Conservation (phyloP, 2,888 invertebrate genomes). For the Bhutanitis thaidina region DNA sequence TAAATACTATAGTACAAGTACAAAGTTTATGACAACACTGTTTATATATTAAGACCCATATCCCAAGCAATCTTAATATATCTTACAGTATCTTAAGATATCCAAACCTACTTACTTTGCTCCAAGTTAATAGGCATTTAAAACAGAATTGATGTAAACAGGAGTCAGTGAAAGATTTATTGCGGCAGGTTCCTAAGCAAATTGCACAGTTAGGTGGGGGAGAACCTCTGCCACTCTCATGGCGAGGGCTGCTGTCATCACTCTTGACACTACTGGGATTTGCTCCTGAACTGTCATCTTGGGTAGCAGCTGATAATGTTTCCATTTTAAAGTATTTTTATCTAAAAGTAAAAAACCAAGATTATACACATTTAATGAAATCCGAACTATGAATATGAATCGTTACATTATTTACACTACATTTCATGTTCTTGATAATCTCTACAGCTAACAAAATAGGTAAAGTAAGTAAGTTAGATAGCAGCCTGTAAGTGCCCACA, state of each 20-base stretch:
- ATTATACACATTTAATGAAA: neutral
- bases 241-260: constrained; percentile 69
- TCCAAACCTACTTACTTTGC: constrained; percentile 81
- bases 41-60: too few species aligned
- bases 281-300: constrained; percentile 55
- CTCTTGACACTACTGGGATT: constrained; percentile 70
- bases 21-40: too few species aligned
- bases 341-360: constrained; percentile 21
- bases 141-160: constrained; percentile 98
- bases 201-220: constrained; percentile 96
- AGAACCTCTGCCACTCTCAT: constrained; percentile 68
- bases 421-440: too few species aligned
- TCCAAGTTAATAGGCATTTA: constrained; percentile 95
- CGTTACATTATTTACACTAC: too few species aligned
- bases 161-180: constrained; percentile 94
- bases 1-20: too few species aligned
- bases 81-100: too few species aligned
- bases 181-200: constrained; percentile 91
- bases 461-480: too few species aligned
- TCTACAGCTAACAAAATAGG: too few species aligned
- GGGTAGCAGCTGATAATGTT: constrained; percentile 43
- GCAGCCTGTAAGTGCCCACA: too few species aligned
- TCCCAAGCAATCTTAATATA: too few species aligned
- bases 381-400: too few species aligned
- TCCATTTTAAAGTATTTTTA: constrained; percentile 45